phyloP scores from a whole-genome alignment of 2,888 invertebrate species.

The Deilephila porcellus region DNA sequence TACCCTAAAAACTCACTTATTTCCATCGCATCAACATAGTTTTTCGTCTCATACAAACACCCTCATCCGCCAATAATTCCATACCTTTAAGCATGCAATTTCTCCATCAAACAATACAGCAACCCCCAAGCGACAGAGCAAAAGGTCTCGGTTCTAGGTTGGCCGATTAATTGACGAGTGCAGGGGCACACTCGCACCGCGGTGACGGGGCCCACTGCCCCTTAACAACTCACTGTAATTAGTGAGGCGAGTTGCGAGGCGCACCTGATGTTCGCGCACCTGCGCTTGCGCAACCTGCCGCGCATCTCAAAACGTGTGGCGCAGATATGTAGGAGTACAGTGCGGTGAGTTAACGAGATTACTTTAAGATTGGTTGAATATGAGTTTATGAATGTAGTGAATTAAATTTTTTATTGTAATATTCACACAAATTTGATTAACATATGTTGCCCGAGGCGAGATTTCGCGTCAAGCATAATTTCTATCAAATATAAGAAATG shows the following conservation, averaged over 20 bases:
- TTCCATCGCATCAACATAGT: too few relatives aligned
- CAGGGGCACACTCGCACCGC: neutral
- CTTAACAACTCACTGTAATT: neutral
- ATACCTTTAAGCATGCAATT: neutral
- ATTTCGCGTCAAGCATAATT: too few relatives aligned
- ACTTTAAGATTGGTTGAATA: too few relatives aligned
- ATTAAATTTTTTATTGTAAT: too few relatives aligned
- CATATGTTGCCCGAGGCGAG: too few relatives aligned
- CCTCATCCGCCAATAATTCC: neutral
- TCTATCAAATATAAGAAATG: too few relatives aligned
- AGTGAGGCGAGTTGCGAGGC: constrained; percentile 52
- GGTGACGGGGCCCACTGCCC: neutral
- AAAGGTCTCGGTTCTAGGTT: neutral
- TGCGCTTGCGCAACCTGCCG: constrained; percentile 40
- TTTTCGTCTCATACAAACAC: neutral
- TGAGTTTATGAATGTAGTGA: too few relatives aligned
- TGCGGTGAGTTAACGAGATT: neutral
- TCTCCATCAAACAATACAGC: neutral
- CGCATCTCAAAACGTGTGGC: constrained; percentile 39
- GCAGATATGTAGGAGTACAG: constrained; percentile 1
- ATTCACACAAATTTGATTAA: too few relatives aligned
- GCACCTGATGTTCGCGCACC: constrained; percentile 44
- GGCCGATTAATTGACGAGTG: constrained; percentile 16
- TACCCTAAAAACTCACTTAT: too few relatives aligned
- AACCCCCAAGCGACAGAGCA: neutral